Evolutionary conservation across 2,797 vertebrate genomes (phyloP).

Genomic region (Pangasius krempfi): DNA sequence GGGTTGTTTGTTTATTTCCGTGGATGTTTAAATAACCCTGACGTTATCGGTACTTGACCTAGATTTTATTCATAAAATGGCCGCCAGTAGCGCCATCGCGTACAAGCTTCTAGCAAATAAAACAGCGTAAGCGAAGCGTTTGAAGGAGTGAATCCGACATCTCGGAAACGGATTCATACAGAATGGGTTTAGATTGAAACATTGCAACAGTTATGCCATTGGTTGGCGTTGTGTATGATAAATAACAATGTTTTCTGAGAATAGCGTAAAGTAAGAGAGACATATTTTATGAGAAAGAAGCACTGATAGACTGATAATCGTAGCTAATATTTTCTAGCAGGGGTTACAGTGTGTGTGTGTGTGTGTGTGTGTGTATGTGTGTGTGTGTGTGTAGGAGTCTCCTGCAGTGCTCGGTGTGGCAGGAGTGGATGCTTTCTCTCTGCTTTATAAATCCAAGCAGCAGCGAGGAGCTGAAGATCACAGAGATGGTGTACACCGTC

Average conservation of each 20-base stretch:
- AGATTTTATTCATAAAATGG: neutral
- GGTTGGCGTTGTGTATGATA: no score
- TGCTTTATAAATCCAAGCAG: conserved; percentile 90
- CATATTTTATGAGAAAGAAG: neutral
- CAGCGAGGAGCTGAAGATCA: conserved; percentile 96
- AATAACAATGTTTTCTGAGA: neutral
- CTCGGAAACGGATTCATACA: neutral
- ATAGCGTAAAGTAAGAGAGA: neutral
- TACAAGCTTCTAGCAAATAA: neutral
- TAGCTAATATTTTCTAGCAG: neutral
- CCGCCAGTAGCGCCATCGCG: neutral
- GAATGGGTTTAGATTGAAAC: neutral
- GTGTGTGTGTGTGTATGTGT: conserved; percentile 27
- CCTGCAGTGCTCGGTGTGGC: conserved; percentile 98
- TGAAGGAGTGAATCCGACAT: neutral
- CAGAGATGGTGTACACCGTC: conserved; percentile 97
- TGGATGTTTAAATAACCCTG: neutral
- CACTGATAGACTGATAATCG: neutral
- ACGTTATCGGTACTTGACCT: neutral
- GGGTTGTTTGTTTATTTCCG: neutral
- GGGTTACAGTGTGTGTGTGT: neutral
- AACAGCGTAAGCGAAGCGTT: neutral
- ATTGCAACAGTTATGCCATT: neutral
- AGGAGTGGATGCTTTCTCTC: conserved; percentile 99
- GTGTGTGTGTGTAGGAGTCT: conserved; percentile 82